A percentile compares a stretch with the other conserved stretches of the same genome.
These are phyloP conservation scores for Carlito syrichta DNA, from an alignment of 2,113 vertebrate genomes.

Conservation along the genomic window DNA sequence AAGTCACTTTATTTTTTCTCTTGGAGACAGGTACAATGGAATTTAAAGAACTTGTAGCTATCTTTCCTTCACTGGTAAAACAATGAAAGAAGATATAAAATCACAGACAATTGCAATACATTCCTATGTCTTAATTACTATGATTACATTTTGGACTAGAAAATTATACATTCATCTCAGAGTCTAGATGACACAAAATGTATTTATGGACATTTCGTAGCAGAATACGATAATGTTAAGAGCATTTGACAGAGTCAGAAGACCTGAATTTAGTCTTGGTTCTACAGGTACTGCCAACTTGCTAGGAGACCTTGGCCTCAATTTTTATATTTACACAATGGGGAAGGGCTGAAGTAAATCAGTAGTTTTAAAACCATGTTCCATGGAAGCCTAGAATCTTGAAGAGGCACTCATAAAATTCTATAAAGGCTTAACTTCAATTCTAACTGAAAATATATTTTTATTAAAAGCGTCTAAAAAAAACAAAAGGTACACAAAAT, in stretches of 20 bases:
- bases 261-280: neutral
- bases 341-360: neutral
- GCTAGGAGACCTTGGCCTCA: neutral
- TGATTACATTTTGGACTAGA: neutral
- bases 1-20: slow-evolving; percentile 8
- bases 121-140: neutral
- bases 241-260: neutral
- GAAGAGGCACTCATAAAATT: neutral
- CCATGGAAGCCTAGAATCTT: neutral
- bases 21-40: slow-evolving; percentile 22
- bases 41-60: neutral
- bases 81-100: neutral
- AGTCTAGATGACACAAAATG: neutral
- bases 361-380: neutral
- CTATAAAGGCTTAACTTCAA: slow-evolving; percentile 9
- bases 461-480: neutral
- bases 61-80: neutral
- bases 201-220: neutral
- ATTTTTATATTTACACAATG: neutral
- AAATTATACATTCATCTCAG: neutral
- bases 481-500: neutral
- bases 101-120: neutral
- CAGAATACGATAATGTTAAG: neutral
- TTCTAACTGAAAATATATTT: slow-evolving; percentile 5
- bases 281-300: neutral